Evolutionary conservation across 1,140 invertebrate genomes (phyloP).

Genomic region (Polypedilum pembai): DNA sequence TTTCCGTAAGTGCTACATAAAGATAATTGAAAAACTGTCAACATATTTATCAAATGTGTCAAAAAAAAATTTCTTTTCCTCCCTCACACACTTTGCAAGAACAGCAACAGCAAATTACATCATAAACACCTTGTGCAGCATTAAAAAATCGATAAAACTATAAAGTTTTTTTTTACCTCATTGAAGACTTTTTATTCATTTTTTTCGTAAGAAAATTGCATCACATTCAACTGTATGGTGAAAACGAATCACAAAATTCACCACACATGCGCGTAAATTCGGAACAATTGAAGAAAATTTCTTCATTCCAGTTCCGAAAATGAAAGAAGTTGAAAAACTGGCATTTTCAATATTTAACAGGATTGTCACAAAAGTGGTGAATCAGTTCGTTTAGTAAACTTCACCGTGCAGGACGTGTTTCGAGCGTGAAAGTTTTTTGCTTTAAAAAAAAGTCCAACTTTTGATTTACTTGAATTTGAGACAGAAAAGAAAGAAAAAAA

Average conservation of each 20-base stretch:
- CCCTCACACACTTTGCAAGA: too few species aligned
- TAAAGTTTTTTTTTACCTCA: slow-evolving; percentile 12
- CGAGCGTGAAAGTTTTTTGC: neutral
- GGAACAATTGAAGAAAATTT: neutral
- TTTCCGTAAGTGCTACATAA: too few species aligned
- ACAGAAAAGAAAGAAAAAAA: neutral
- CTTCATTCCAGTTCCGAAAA: neutral
- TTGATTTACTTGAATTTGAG: neutral
- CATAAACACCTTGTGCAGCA: slow-evolving; percentile 10
- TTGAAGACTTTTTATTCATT: neutral
- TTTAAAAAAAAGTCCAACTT: neutral
- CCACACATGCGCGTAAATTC: neutral
- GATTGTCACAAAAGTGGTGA: neutral
- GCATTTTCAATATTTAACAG: neutral
- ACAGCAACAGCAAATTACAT: neutral
- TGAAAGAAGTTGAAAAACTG: neutral
- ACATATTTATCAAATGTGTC: too few species aligned
- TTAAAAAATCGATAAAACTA: slow-evolving; percentile 14
- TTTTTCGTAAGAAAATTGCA: neutral
- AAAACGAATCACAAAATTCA: neutral
- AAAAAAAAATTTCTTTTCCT: too few species aligned
- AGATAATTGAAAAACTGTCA: too few species aligned
- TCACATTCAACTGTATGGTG: neutral
- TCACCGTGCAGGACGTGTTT: neutral
- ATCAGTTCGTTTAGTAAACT: slow-evolving; percentile 9